phyloP scores from a whole-genome alignment of 2,797 vertebrate genomes.

The Distichodus sexfasciatus region DNA sequence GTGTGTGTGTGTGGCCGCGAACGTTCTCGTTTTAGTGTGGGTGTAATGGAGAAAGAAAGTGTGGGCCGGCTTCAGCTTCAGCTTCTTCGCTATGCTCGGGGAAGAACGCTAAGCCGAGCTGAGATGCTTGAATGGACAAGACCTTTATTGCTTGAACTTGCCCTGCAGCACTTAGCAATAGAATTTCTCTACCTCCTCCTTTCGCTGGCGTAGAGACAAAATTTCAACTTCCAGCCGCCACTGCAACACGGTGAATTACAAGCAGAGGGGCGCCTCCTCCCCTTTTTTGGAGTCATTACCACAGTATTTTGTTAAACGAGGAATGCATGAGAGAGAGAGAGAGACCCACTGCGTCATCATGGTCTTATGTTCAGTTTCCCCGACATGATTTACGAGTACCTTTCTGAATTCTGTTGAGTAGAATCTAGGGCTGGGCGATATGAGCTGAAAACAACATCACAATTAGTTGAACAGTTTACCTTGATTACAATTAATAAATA shows the following conservation, averaged over 20 bases:
- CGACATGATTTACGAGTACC: too few relatives aligned
- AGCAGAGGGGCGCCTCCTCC: too few relatives aligned
- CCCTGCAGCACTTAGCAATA: slow-evolving; percentile 31
- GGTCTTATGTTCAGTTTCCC: too few relatives aligned
- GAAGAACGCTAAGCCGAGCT: slow-evolving; percentile 42
- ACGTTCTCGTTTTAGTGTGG: slow-evolving; percentile 1
- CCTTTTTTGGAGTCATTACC: slow-evolving; percentile 30
- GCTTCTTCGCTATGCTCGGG: slow-evolving; percentile 18
- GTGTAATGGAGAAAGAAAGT: slow-evolving; percentile 22
- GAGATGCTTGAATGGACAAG: slow-evolving; percentile 40
- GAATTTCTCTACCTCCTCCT: background rate
- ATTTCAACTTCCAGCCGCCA: too few relatives aligned
- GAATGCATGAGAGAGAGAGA: too few relatives aligned
- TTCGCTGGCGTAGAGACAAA: background rate
- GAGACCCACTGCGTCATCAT: too few relatives aligned
- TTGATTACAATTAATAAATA: too few relatives aligned
- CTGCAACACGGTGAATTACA: too few relatives aligned
- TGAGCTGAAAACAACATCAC: too few relatives aligned
- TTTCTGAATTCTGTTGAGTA: too few relatives aligned
- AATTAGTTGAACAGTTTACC: too few relatives aligned
- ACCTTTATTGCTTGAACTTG: slow-evolving; percentile 24
- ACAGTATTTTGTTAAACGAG: slow-evolving; percentile 3
- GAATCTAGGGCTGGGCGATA: too few relatives aligned
- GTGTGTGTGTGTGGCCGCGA: slow-evolving; percentile 1
- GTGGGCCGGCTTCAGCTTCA: background rate